Evolutionary conservation across 2,113 vertebrate species (phyloP).

Genomic region (Tupaia tana): DNA sequence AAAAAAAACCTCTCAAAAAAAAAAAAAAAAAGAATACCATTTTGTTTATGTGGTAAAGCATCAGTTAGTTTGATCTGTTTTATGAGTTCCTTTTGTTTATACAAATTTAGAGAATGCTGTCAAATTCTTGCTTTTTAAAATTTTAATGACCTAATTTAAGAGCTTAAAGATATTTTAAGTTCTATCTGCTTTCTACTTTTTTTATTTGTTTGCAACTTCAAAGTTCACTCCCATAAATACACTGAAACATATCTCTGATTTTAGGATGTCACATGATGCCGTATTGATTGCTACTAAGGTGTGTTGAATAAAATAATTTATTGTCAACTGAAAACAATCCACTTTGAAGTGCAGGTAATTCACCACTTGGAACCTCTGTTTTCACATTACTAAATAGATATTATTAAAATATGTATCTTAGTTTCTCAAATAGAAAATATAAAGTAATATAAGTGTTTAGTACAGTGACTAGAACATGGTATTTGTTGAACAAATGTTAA

Average conservation of each 20-base stretch:
- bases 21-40: slow-evolving; percentile 41
- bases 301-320: not conserved
- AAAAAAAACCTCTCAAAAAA: too few species aligned
- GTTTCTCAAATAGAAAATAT: not conserved
- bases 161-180: slow-evolving; percentile 67
- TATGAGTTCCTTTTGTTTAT: slow-evolving; percentile 14
- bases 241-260: not conserved
- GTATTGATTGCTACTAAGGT: not conserved
- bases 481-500: not conserved
- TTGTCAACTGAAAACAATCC: not conserved
- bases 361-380: not conserved
- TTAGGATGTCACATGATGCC: not conserved
- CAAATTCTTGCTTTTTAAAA: slow-evolving; percentile 55
- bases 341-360: not conserved
- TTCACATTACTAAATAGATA: not conserved
- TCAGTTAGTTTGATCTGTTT: not conserved
- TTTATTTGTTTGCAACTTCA: slow-evolving; percentile 76
- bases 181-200: slow-evolving; percentile 71
- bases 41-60: not conserved
- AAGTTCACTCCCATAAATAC: slow-evolving; percentile 55
- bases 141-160: slow-evolving; percentile 75
- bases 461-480: accelerated
- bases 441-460: not conserved
- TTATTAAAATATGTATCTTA: not conserved
- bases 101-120: not conserved